These are phyloP conservation scores for Malacosoma neustria DNA, from an alignment of 2,888 invertebrate genomes.

Conservation along the genomic window DNA sequence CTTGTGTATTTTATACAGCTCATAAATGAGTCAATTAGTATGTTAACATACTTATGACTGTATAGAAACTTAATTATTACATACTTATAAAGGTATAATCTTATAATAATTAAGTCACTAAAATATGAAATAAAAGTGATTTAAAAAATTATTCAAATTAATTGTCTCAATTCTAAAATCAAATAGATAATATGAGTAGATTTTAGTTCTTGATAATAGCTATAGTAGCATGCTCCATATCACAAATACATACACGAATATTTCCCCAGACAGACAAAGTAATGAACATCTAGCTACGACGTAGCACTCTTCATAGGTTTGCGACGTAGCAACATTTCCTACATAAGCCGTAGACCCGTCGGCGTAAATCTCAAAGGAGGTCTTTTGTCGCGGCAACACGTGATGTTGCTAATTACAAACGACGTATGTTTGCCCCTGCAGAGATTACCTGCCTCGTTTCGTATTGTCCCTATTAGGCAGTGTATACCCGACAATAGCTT, in stretches of 20 bases:
- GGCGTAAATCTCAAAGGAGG: conserved; percentile 16
- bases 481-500: conserved; percentile 16
- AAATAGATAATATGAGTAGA: no score
- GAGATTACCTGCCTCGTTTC: conserved; percentile 31
- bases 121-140: neutral
- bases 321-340: conserved; percentile 19
- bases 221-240: conserved; percentile 7
- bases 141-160: no score
- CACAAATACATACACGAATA: conserved; percentile 7
- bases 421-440: conserved; percentile 30
- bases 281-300: conserved; percentile 9
- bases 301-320: conserved; percentile 11
- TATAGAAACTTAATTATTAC: no score
- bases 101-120: neutral
- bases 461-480: conserved; percentile 24
- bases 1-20: no score
- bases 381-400: conserved; percentile 29
- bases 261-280: neutral
- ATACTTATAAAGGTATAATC: neutral
- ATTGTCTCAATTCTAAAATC: no score
- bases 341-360: conserved; percentile 23
- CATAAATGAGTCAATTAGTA: no score
- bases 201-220: no score
- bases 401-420: conserved; percentile 42
- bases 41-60: no score